A percentile compares a stretch with the other conserved stretches of the same genome.
Conservation (phyloP, 2,113 vertebrate genomes). For the Erinaceus europaeus region DNA sequence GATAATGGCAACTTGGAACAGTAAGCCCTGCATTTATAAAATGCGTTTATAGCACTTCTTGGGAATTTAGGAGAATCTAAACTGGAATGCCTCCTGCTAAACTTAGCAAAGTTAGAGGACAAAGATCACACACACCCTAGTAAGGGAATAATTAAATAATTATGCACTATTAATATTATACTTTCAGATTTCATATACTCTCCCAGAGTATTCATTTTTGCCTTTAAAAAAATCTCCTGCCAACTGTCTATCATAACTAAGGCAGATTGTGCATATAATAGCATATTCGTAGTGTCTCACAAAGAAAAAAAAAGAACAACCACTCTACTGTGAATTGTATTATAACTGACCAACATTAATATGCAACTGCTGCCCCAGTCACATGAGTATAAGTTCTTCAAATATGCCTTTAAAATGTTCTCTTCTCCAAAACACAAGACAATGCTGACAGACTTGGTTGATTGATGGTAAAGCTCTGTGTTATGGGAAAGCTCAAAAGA, state of each 20-base stretch:
- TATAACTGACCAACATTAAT: not conserved
- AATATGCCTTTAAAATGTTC: conserved; percentile 3
- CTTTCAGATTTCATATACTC: not conserved
- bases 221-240: not conserved
- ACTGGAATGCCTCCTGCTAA: not conserved
- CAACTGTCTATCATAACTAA: conserved; percentile 18
- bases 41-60: not conserved
- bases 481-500: conserved; percentile 24
- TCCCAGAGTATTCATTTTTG: not conserved
- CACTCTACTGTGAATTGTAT: not conserved
- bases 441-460: not conserved
- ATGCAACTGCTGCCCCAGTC: not conserved
- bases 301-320: not conserved
- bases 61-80: not conserved
- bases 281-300: not conserved
- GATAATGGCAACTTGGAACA: conserved; percentile 44
- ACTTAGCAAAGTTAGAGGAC: not conserved
- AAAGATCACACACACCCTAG: not conserved
- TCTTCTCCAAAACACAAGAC: conserved; percentile 25
- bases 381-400: not conserved
- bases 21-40: not conserved
- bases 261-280: not conserved
- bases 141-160: not conserved
- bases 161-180: not conserved
- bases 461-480: not conserved